These are phyloP conservation scores for Microcebus tavaratra DNA, from an alignment of 2,113 vertebrate genomes.

Conservation along the genomic window DNA sequence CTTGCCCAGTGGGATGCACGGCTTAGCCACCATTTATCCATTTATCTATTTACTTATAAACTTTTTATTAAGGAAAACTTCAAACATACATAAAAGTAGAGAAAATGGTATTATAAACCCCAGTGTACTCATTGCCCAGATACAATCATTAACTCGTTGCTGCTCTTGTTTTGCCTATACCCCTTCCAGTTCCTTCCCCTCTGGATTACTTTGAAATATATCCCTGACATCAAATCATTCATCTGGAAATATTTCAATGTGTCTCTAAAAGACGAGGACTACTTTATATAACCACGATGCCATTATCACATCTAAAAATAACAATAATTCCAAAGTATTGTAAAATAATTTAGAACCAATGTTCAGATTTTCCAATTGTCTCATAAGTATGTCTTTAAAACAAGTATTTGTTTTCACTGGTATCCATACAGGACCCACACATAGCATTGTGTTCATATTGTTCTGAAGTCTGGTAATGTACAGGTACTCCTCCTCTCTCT, in stretches of 20 bases:
- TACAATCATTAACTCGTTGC: not conserved
- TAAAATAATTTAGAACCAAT: not conserved
- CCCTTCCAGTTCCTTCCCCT: not conserved
- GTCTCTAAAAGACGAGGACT: not conserved
- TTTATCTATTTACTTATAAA: not conserved
- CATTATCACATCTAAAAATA: not conserved
- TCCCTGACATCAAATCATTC: not conserved
- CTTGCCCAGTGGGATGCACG: not conserved
- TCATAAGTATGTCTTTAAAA: not conserved
- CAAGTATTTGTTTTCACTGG: not conserved
- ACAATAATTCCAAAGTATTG: not conserved
- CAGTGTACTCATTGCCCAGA: not conserved
- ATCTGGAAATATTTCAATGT: not conserved
- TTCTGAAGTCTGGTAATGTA: not conserved
- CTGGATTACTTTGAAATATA: not conserved
- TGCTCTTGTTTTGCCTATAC: not conserved
- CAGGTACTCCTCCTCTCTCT: not conserved
- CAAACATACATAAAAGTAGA: not conserved
- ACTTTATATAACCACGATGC: not conserved
- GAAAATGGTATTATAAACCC: not conserved
- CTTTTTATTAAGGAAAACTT: not conserved
- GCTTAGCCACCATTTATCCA: not conserved
- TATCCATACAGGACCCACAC: not conserved
- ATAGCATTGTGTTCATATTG: not conserved
- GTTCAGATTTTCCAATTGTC: not conserved